Evolutionary conservation across 2,113 vertebrate genomes (phyloP).

Genomic region (Brienomyrus longianalis): DNA sequence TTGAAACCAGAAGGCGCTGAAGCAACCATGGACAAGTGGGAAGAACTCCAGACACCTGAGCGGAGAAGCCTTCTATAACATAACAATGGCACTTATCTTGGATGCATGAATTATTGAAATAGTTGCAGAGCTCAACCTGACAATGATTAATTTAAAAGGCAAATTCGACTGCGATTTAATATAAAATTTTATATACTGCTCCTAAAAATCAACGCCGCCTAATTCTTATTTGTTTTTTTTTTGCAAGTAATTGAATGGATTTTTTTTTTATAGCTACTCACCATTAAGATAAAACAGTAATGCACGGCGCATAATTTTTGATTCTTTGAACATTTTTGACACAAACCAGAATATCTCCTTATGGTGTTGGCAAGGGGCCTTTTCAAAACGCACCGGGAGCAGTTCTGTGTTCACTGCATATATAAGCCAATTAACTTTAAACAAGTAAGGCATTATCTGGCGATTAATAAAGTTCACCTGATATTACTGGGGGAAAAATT

Average conservation of each 20-base stretch:
- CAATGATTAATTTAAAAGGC: not conserved
- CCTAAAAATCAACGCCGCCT: not conserved
- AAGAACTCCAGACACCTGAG: not conserved
- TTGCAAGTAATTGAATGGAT: not conserved
- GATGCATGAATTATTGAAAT: not conserved
- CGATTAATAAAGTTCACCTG: not conserved
- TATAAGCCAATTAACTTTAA: not conserved
- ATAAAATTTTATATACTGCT: not conserved
- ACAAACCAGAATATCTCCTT: not conserved
- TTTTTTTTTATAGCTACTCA: not conserved
- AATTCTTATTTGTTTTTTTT: not conserved
- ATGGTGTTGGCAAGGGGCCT: not conserved
- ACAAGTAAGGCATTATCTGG: not conserved
- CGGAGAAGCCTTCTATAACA: not conserved
- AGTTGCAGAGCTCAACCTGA: not conserved
- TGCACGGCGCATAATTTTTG: not conserved
- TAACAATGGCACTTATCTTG: not conserved
- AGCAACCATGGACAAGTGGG: not conserved
- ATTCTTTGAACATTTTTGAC: not conserved
- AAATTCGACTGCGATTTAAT: not conserved
- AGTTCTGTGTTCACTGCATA: not conserved
- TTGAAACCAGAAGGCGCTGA: not conserved
- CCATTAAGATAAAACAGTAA: not conserved
- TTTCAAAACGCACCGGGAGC: not conserved
- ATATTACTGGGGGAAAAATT: not conserved